These are phyloP conservation scores for Nephrotoma flavescens DNA, from an alignment of 2,888 invertebrate species.

Conservation along the genomic window DNA sequence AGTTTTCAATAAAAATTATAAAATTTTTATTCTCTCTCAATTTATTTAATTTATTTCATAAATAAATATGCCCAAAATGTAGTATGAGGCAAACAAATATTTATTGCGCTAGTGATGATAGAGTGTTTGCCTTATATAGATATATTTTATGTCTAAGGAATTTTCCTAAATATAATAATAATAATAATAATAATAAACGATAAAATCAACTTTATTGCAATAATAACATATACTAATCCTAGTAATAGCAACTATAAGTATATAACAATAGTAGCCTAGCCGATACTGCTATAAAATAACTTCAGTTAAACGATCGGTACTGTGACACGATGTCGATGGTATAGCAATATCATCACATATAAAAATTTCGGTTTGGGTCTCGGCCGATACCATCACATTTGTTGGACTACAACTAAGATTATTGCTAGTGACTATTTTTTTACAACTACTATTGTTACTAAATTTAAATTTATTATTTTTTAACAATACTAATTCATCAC, in stretches of 20 bases:
- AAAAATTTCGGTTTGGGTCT: slow-evolving; percentile 4
- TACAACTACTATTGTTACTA: not conserved
- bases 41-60: not conserved
- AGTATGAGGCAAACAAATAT: not conserved
- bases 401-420: not conserved
- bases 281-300: slow-evolving; percentile 6
- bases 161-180: not conserved
- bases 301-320: not conserved
- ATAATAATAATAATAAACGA: not conserved
- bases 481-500: not conserved
- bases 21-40: not conserved
- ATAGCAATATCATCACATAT: not conserved
- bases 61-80: not conserved
- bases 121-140: not conserved
- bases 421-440: not conserved
- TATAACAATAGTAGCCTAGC: not conserved
- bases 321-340: not conserved
- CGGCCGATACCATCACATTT: not conserved
- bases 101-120: not conserved
- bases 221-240: not conserved
- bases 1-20: not conserved
- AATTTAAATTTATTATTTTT: not conserved
- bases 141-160: not conserved
- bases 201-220: not conserved
- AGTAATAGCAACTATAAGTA: not conserved